Conservation (phyloP, 2,113 vertebrate genomes). For the Circaetus cinerascens region DNA sequence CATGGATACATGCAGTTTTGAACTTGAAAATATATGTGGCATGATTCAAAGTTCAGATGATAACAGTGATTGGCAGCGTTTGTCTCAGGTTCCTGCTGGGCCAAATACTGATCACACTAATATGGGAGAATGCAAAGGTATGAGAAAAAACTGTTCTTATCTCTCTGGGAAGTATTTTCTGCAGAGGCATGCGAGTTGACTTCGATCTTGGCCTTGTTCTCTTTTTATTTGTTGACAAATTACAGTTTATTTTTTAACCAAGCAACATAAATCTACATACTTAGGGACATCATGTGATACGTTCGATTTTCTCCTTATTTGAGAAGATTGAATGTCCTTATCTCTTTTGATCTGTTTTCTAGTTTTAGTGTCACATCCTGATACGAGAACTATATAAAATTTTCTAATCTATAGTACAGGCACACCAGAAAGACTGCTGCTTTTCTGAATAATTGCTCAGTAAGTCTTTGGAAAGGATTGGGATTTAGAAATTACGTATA, state of each 20-base stretch:
- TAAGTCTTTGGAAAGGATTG: neutral
- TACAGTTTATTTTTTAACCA: slow-evolving; percentile 33
- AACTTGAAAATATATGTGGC: slow-evolving; percentile 88
- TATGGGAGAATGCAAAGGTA: slow-evolving; percentile 87
- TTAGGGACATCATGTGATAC: neutral
- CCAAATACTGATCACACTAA: slow-evolving; percentile 84
- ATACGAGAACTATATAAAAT: neutral
- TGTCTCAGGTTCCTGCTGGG: slow-evolving; percentile 66
- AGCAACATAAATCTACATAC: neutral
- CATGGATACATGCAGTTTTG: slow-evolving; percentile 90
- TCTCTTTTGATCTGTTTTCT: neutral
- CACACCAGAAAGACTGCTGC: neutral
- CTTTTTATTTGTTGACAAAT: neutral
- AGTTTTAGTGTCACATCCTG: neutral
- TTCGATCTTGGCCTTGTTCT: neutral
- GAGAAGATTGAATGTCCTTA: neutral
- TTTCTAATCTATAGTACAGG: neutral
- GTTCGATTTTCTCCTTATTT: neutral
- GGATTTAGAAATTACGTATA: neutral
- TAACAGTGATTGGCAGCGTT: slow-evolving; percentile 75
- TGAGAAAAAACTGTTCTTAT: neutral
- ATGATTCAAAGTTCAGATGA: slow-evolving; percentile 86
- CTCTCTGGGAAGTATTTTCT: neutral
- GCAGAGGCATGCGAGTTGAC: neutral
- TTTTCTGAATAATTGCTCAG: neutral